Percentiles rank a stretch among this genome's conserved stretches.
Evolutionary conservation across 2,888 invertebrate genomes (phyloP).

Genomic region (Lasioglossum calceatum): DNA sequence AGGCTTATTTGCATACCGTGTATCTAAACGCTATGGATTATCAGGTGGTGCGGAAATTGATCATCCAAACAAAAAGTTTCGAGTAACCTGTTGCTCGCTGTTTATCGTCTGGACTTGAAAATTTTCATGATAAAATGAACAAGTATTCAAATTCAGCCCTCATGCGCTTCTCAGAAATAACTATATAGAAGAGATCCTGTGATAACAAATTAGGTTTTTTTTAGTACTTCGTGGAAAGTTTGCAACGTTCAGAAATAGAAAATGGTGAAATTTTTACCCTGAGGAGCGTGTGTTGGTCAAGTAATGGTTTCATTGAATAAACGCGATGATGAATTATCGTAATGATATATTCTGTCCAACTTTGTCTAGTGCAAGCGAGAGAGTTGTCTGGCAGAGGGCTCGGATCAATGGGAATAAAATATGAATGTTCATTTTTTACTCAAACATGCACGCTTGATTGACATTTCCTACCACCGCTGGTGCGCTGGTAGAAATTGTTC

Average conservation of each 20-base stretch:
- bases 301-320: background rate
- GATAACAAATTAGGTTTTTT: background rate
- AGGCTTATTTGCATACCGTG: slow-evolving; percentile 2
- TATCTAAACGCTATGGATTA: background rate
- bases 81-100: background rate
- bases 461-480: background rate
- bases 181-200: background rate
- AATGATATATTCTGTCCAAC: background rate
- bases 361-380: background rate
- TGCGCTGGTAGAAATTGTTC: background rate
- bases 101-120: background rate
- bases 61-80: background rate
- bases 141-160: background rate
- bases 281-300: background rate
- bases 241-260: background rate
- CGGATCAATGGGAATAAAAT: slow-evolving; percentile 48
- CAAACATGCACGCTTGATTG: background rate
- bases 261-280: background rate
- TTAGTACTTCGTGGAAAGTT: background rate
- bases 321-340: background rate
- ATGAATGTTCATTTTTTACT: slow-evolving; percentile 17
- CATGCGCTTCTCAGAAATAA: background rate
- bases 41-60: background rate
- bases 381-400: slow-evolving; percentile 2
- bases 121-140: background rate